Percentiles rank a stretch among this genome's conserved stretches.
These are phyloP conservation scores for Delia radicum DNA, from an alignment of 1,140 invertebrate species.

Conservation along the genomic window DNA sequence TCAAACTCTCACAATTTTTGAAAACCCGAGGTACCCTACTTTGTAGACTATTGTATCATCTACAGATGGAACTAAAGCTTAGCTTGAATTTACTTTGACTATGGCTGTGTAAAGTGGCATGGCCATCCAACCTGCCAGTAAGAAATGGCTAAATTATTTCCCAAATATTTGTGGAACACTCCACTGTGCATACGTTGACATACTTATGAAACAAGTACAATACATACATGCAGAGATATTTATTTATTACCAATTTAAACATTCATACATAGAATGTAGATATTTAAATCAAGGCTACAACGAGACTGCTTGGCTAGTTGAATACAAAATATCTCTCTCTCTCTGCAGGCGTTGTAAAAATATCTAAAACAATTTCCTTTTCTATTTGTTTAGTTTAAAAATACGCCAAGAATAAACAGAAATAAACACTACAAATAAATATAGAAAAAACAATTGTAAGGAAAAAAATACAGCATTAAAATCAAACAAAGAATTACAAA, in stretches of 20 bases:
- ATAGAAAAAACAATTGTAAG: background rate
- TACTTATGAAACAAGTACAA: background rate
- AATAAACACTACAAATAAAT: background rate
- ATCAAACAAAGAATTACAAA: constrained; percentile 12
- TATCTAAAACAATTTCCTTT: background rate
- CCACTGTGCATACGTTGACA: background rate
- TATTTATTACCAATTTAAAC: background rate
- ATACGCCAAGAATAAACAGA: background rate
- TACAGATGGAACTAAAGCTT: too few relatives aligned
- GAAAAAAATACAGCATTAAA: background rate
- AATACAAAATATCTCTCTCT: background rate
- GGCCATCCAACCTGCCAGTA: too few relatives aligned
- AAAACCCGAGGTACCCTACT: too few relatives aligned
- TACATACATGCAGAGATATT: background rate
- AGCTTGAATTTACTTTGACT: too few relatives aligned
- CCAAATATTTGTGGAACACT: too few relatives aligned
- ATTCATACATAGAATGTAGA: background rate
- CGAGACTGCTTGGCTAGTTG: background rate
- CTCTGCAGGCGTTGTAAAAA: background rate
- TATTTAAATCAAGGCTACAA: background rate
- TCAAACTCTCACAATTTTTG: too few relatives aligned
- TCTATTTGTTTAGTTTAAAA: background rate
- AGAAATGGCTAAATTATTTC: too few relatives aligned
- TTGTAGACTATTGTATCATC: too few relatives aligned
- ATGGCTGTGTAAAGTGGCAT: too few relatives aligned